Conservation (phyloP, 2,113 vertebrate species). For the Corythornis cristatus region DNA sequence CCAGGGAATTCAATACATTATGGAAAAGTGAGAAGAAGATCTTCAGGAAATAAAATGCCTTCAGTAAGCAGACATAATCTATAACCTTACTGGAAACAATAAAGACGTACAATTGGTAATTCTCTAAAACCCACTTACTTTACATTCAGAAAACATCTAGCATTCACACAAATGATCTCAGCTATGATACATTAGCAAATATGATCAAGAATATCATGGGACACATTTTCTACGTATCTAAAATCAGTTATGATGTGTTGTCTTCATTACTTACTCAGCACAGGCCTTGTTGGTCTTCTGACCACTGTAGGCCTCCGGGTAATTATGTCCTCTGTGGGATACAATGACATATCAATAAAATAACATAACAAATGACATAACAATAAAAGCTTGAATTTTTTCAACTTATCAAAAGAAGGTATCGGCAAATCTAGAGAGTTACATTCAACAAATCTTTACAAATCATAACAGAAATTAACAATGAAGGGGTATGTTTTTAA, state of each 20-base stretch:
- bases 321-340: conserved; percentile 40
- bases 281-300: conserved; percentile 53
- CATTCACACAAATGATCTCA: background rate
- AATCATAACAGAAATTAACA: background rate
- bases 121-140: background rate
- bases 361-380: too few relatives aligned
- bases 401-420: background rate
- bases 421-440: background rate
- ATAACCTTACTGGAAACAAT: background rate
- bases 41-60: background rate
- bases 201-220: background rate
- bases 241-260: background rate
- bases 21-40: background rate
- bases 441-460: background rate
- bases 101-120: background rate
- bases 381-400: background rate
- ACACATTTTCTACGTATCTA: background rate
- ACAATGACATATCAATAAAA: background rate
- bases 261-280: conserved; percentile 44
- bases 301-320: conserved; percentile 60
- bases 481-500: background rate
- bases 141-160: background rate
- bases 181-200: background rate
- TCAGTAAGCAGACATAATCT: background rate
- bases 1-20: background rate